Evolutionary conservation across 1,140 invertebrate genomes (phyloP).

Genomic region (Triops longicaudatus): DNA sequence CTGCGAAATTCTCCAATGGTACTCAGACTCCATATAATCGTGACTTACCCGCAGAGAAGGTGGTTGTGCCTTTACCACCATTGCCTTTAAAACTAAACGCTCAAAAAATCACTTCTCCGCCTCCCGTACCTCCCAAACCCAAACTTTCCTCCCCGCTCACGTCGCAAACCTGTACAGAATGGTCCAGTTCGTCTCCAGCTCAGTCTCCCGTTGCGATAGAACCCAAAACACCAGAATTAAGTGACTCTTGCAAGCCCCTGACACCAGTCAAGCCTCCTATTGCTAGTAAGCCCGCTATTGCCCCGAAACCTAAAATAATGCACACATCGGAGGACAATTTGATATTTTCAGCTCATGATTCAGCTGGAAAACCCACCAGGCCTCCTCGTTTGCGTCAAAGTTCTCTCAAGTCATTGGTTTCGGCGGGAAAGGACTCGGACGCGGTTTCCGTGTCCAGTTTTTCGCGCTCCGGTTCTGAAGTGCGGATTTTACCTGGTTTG

Average conservation of each 20-base stretch:
- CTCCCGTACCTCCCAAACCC: conserved; percentile 25
- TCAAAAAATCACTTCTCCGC: conserved; percentile 16
- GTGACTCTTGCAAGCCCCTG: not conserved
- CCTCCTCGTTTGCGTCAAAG: not conserved
- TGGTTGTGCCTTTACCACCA: conserved; percentile 14
- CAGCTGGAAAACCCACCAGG: conserved; percentile 16
- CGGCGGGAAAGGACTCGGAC: too few relatives aligned
- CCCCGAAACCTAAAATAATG: conserved; percentile 22
- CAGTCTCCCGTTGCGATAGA: not conserved
- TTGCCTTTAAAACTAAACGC: not conserved
- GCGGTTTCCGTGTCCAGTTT: conserved; percentile 1
- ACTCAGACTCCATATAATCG: not conserved
- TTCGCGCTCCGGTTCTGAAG: not conserved
- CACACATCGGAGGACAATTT: not conserved
- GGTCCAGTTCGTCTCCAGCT: not conserved
- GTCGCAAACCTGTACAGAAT: not conserved
- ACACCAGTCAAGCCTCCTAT: conserved; percentile 17
- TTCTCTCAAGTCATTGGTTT: not conserved
- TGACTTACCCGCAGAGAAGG: not conserved
- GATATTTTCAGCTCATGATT: not conserved
- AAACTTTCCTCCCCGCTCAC: not conserved
- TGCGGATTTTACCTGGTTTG: not conserved
- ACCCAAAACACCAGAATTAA: not conserved
- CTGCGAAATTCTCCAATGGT: not conserved
- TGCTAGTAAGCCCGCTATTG: conserved; percentile 21